phyloP scores from a whole-genome alignment of 1,140 invertebrate genomes.

The Lepidurus packardi region DNA sequence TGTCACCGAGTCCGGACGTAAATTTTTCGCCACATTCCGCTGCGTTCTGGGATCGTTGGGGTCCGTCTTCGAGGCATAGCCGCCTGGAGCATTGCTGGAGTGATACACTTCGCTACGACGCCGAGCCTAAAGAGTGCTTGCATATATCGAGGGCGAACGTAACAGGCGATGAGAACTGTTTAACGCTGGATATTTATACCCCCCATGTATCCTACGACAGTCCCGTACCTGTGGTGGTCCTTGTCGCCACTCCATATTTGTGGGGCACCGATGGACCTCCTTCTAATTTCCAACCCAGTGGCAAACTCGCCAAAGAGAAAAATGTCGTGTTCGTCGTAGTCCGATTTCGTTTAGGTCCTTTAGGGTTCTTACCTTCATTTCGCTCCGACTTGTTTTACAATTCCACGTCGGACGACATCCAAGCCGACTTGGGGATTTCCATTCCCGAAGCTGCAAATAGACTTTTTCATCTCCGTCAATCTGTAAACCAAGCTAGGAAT shows the following conservation, averaged over 20 bases:
- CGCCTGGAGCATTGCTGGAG: conserved; percentile 72
- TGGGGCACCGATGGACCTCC: conserved; percentile 52
- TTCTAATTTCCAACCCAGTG: conserved; percentile 51
- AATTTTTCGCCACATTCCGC: neutral
- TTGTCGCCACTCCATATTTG: conserved; percentile 69
- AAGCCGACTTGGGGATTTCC: neutral
- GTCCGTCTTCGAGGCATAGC: conserved; percentile 58
- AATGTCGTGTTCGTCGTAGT: conserved; percentile 77
- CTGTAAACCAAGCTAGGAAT: conserved; percentile 59
- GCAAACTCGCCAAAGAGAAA: conserved; percentile 59
- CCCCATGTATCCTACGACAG: conserved; percentile 64
- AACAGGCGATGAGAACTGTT: conserved; percentile 67
- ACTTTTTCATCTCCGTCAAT: neutral
- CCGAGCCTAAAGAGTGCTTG: conserved; percentile 52
- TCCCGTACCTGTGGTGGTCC: conserved; percentile 70
- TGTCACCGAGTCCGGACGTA: conserved; percentile 38
- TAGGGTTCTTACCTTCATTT: conserved; percentile 32
- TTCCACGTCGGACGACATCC: neutral
- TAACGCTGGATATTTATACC: conserved; percentile 70
- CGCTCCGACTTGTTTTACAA: neutral
- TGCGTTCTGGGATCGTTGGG: conserved; percentile 55
- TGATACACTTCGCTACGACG: conserved; percentile 60
- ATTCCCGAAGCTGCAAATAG: conserved; percentile 13
- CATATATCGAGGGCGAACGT: conserved; percentile 59
- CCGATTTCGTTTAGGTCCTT: conserved; percentile 54